Evolutionary conservation across 64 coral and sea anemone genomes (phyloP), one percentile per base, ranked within the genome.

Genomic region (Pocillopora verrucosa): DNA sequence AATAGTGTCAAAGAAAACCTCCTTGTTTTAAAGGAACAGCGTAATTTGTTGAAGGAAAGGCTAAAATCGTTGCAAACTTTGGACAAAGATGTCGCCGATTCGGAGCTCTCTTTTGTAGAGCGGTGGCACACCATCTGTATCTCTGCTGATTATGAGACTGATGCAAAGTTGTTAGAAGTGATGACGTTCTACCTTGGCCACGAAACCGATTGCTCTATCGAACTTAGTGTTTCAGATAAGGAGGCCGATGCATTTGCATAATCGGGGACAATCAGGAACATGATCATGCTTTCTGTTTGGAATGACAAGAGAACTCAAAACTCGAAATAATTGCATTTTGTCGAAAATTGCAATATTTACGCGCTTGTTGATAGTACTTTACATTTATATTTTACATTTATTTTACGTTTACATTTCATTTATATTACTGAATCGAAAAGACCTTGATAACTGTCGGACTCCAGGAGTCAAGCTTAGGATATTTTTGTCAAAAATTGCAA

Each of bases 1-100:
- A 26, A 13, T 22, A 80, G 10, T 30, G 58, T 80, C n/a, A 59
- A 80, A 80, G 77, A 80, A 80, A 80, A 60, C 24, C 60, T 56
- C 11, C 16, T 26, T 24, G 51, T 30, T 60, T 56, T 80, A 9
- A 80, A 60, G 56, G 56, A 80, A 25, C 75, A 77, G 56, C 75
- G 75, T 51, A 77, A 58, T 56, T 56, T 77, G 10, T 38, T 77
- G 1, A 77, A 9, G 17, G 19, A 77, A 77, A 77, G 56, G 75
- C 45, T 77, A 16, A 77, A 77, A 19, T 16, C 75, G 4, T 58
- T 77, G 75, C 9, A 22, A 13, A 77, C 56, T 20, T 56, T 77
- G 75, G 75, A 77, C 16, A 56, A 15, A 77, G 41, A 77, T 51
- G 75, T 77, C 20, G 45, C 37, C 10, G 37, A 77, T 51, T n/a